Percentiles rank a stretch among this genome's conserved stretches.
These are phyloP conservation scores for Calidris pygmaea DNA, from an alignment of 2,113 vertebrate genomes.

Conservation along the genomic window DNA sequence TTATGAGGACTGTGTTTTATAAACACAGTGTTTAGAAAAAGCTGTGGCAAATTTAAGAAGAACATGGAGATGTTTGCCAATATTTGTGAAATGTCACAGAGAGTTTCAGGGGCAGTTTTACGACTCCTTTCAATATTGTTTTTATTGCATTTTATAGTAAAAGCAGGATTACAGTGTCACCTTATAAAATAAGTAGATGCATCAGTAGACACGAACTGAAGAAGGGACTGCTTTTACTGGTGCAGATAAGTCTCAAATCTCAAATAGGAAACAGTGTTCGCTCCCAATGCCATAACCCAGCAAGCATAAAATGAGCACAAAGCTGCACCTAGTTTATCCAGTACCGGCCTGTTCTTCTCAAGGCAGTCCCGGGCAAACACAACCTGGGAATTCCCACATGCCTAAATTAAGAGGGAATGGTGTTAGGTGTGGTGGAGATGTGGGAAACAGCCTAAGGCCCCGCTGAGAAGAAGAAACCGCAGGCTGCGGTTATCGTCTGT, in stretches of 20 bases:
- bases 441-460: neutral
- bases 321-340: neutral
- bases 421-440: neutral
- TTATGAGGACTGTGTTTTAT: neutral
- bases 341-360: neutral
- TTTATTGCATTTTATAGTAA: neutral
- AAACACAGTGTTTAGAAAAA: neutral
- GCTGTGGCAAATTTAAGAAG: neutral
- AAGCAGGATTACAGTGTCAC: neutral
- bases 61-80: neutral
- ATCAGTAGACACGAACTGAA: neutral
- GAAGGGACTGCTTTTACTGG: neutral
- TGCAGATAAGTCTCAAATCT: neutral
- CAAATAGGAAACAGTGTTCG: neutral
- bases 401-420: neutral
- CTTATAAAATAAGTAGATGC: neutral
- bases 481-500: fast-evolving
- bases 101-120: neutral
- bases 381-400: neutral
- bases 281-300: neutral
- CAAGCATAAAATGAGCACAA: neutral
- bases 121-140: neutral
- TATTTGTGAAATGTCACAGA: neutral
- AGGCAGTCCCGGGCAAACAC: neutral
- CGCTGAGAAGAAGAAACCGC: neutral